Base-by-base conservation (phyloP, 2,888 invertebrate species). In the Pandemis cinnamomeana region DNA sequence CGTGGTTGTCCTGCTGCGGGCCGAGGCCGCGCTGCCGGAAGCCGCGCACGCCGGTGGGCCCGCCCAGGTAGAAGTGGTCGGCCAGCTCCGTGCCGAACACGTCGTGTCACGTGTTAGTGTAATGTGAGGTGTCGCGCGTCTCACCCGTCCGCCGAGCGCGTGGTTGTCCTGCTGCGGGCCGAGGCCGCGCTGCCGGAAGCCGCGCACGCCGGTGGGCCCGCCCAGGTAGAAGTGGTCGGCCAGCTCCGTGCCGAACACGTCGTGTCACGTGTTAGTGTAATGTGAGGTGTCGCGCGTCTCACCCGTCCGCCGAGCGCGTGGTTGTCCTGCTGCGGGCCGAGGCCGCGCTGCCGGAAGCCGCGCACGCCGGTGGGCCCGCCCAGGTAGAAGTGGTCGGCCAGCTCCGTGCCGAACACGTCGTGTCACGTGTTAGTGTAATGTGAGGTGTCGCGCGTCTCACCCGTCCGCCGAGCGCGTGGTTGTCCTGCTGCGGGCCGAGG, bases 301-400 rank as follows among this genome's bases (percentile, higher is more conserved):
- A 95, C 95, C 84, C 96, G 95, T 6, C 97, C 96, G 3, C 98
- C 98, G 0, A 96, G 87, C 5, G 97, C 95, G 82, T 96, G 96
- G 71, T 97, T 97, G 78, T 98, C 97, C 46, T 95, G 90, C 77
- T 97, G 97, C 0, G 98, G 98, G 0, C 99, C 99, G 42, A 97
- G 96, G n/a, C 98, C 98, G 78, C 97, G 95, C 89, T 96, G 95
- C 72, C 96, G 95, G 90, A 99, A 99, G 13, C 99, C 99, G 78
- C 99, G 94, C 41, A 99, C 85, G 60, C 97, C 96, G 77, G 97
- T 92, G 1, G 99, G 98, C 0, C 99, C 99, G 4, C 99, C 99
- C 63, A 98, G 93, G 91, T 96, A 98, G 92, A 97, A 97, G 81
- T 96, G 95, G 88, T 98, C 98, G 44, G 96, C 94, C 76, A 97